These are phyloP conservation scores for Enteromius afrohamiltoni DNA, from an alignment of 2,797 vertebrate species.

Conservation along the genomic window DNA sequence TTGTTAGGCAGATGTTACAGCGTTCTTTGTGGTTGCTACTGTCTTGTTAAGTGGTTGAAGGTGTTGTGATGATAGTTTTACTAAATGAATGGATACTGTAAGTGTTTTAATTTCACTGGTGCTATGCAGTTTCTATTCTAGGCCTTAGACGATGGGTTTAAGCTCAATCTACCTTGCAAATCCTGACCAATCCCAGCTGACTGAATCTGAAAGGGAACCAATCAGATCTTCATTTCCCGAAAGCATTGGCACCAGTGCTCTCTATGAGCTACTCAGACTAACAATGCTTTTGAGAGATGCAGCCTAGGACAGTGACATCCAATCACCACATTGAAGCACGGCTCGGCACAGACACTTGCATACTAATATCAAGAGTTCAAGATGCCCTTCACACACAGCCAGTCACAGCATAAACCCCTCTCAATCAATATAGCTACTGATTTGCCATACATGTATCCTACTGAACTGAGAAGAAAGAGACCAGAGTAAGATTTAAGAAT, in stretches of 20 bases:
- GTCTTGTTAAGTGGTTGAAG: neutral
- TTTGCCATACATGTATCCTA: conserved; percentile 9
- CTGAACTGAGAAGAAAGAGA: neutral
- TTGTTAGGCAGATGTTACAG: neutral
- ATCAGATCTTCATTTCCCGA: neutral
- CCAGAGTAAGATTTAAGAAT: neutral
- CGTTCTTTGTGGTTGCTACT: neutral
- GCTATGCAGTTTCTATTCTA: neutral
- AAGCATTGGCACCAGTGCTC: neutral
- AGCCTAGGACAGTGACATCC: conserved; percentile 9
- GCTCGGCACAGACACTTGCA: conserved; percentile 1
- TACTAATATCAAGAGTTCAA: conserved; percentile 4
- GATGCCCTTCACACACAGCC: conserved; percentile 22
- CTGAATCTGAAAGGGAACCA: neutral
- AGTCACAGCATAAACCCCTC: conserved; percentile 19
- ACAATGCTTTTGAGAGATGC: conserved; percentile 4
- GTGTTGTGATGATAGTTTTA: neutral
- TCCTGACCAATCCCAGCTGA: conserved; percentile 1
- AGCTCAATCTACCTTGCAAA: neutral
- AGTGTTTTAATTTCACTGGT: neutral
- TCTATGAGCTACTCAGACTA: neutral
- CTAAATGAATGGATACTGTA: neutral
- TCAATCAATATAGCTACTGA: conserved; percentile 19
- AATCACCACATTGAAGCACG: conserved; percentile 11
- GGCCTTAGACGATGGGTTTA: neutral